Base-by-base conservation (phyloP, 2,797 vertebrate genomes). In the Danio aesculapii region DNA sequence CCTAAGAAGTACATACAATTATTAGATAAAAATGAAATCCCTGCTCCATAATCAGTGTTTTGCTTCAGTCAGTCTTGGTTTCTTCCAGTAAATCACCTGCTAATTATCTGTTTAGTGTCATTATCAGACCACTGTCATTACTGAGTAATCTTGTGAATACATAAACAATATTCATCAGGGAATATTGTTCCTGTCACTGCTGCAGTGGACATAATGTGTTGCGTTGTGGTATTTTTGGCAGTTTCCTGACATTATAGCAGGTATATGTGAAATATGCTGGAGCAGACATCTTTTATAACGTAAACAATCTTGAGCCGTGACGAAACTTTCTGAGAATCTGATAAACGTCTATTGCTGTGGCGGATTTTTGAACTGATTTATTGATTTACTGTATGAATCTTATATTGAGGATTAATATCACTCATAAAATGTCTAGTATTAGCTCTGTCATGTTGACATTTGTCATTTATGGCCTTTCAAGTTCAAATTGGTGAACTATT, bases 231-330 rank as follows among this genome's bases (percentile, higher is more conserved):
- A 55, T 46, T 71, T 71, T 53, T 63, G 58, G 17, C 68, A 62
- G 68, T 61, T 63, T 79, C 67, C 67, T 79, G 68, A 71, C n/a
- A 55, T 62, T 53, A 7, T 79, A 71, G 41, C 77, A 50, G 49
- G 68, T 53, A 43, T 8, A 62, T 79, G 67, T 63, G 77, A 79
- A 71, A 71, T 71, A 79, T 63, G 67, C 50, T 6, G 50, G 5
- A 11, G 50, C 10, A 53, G 50, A 53, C 12, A 53, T 53, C 30
- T 30, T 30, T 49, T 49, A 49, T 8, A 53, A 5, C 10, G 53
- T 59, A 47, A 47, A 73, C 43, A 59, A n/a, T 46, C 71, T 58
- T 74, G 19, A 61, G 53, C 11, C 53, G 13, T 19, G n/a, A 52
- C n/a, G 43, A n/a, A 9, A 44, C 39, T 44, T 52, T 44, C 43